Evolutionary conservation across 2,797 vertebrate genomes (phyloP).

Genomic region (Garrulus glandarius): DNA sequence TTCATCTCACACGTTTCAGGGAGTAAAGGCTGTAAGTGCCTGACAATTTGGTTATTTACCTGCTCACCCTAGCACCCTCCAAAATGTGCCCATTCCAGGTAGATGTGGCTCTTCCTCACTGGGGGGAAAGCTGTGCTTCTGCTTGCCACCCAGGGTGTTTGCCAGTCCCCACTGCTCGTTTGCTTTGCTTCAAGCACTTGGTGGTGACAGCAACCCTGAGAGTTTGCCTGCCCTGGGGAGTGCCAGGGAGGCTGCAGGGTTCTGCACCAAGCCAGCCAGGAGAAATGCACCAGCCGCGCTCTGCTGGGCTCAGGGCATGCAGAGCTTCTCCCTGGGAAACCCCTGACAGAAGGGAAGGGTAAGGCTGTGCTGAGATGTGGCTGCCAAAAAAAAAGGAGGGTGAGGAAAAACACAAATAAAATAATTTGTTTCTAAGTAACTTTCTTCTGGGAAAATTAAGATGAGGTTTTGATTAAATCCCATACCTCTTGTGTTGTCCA

Average conservation of each 20-base stretch:
- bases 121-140: neutral
- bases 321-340: neutral
- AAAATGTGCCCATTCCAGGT: neutral
- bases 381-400: fast-evolving
- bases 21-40: neutral
- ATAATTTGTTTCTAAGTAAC: too few species aligned
- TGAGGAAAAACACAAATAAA: neutral
- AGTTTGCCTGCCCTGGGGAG: neutral
- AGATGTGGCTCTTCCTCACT: neutral
- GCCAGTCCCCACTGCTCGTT: fast-evolving
- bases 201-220: neutral
- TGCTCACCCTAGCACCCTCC: fast-evolving
- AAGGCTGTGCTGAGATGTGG: neutral
- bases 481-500: neutral
- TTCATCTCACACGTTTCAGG: neutral
- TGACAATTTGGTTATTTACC: neutral
- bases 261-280: neutral
- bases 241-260: neutral
- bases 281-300: fast-evolving
- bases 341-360: fast-evolving
- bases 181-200: neutral
- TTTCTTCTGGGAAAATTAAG: neutral
- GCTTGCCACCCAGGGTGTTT: neutral
- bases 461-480: neutral
- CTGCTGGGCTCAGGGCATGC: neutral